phyloP scores from a whole-genome alignment of 2,113 vertebrate genomes.

The Micronycteris hirsuta region DNA sequence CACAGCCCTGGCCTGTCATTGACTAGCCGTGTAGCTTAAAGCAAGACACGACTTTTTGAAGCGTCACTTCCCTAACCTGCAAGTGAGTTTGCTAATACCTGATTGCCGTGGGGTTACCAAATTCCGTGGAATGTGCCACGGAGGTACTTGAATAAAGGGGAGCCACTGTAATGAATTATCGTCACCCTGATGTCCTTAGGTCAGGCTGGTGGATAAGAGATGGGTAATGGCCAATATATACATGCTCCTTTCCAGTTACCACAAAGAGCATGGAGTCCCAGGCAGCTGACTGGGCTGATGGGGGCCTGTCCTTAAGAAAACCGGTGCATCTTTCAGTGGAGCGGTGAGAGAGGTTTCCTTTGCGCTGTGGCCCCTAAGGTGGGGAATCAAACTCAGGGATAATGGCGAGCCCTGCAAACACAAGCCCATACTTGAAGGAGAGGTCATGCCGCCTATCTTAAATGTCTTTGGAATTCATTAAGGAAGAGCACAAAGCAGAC shows the following conservation, averaged over 20 bases:
- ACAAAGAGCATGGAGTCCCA: background rate
- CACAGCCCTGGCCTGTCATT: background rate
- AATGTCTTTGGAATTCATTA: slow-evolving; percentile 71
- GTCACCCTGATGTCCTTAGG: background rate
- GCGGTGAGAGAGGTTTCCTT: background rate
- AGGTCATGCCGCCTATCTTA: background rate
- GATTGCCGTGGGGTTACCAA: background rate
- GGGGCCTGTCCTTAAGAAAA: background rate
- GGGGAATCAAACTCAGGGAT: background rate
- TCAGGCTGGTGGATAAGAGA: background rate
- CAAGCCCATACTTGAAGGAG: background rate
- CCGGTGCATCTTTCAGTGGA: background rate
- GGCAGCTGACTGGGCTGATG: background rate
- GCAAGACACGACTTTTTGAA: background rate
- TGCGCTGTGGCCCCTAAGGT: background rate
- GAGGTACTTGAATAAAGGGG: background rate
- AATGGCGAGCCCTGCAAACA: background rate
- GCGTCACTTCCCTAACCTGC: background rate
- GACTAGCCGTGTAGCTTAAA: background rate
- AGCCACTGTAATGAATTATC: background rate
- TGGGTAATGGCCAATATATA: background rate
- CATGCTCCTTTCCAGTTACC: background rate
- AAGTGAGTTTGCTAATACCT: background rate
- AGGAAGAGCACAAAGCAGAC: slow-evolving; percentile 56
- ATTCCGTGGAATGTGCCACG: background rate